Evolutionary conservation across 2,797 vertebrate genomes (phyloP).

Genomic region (Brachymystax lenok): DNA sequence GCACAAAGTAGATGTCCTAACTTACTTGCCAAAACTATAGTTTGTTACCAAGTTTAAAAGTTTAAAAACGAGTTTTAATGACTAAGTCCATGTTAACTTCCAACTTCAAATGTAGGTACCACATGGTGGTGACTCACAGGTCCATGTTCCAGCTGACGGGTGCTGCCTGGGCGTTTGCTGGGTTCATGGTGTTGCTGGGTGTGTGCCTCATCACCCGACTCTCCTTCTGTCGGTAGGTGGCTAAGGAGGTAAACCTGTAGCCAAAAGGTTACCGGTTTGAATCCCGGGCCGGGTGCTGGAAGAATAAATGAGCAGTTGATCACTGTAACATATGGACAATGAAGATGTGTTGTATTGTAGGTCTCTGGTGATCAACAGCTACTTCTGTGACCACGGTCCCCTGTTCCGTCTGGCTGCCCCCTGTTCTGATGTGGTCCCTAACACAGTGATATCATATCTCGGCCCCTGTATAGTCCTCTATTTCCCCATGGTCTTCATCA

Average conservation of each 20-base stretch:
- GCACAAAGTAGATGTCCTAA: too few relatives aligned
- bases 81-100: too few relatives aligned
- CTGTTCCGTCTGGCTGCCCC: too few relatives aligned
- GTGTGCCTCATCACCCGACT: conserved; percentile 49
- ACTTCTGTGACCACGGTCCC: conserved; percentile 41
- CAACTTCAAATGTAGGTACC: too few relatives aligned
- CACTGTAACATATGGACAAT: not conserved
- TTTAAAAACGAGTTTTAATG: too few relatives aligned
- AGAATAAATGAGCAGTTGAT: not conserved
- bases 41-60: too few relatives aligned
- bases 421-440: conserved; percentile 20
- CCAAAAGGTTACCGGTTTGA: not conserved
- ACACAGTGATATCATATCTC: not conserved
- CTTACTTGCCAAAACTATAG: too few relatives aligned
- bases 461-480: not conserved
- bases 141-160: conserved; percentile 50
- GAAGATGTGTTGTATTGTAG: not conserved
- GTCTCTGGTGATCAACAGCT: conserved; percentile 39
- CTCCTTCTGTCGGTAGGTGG: conserved; percentile 58
- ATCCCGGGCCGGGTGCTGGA: not conserved
- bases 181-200: not conserved
- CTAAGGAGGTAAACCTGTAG: not conserved
- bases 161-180: conserved; percentile 21
- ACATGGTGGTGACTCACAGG: conserved; percentile 48
- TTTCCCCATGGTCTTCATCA: not conserved